Conservation (phyloP, 1,140 invertebrate species). For the Chlorops oryzae region DNA sequence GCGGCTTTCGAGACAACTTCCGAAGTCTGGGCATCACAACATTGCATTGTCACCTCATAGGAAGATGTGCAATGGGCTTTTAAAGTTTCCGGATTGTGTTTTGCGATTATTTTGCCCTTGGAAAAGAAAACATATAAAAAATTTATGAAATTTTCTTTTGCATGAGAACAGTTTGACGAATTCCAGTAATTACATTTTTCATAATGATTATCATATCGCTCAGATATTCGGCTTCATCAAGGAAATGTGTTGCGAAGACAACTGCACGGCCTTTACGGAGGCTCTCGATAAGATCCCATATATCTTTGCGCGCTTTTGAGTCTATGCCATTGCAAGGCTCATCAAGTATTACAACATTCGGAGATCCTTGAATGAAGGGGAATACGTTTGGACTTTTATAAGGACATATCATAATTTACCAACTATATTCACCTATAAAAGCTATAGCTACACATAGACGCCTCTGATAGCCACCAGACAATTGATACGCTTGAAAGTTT, state of each 20-base stretch:
- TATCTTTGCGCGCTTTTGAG: slow-evolving; percentile 63
- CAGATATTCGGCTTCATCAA: slow-evolving; percentile 62
- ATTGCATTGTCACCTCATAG: slow-evolving; percentile 29
- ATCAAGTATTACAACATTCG: slow-evolving; percentile 73
- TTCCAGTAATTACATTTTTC: slow-evolving; percentile 50
- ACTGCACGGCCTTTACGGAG: slow-evolving; percentile 61
- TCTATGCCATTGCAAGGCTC: slow-evolving; percentile 78
- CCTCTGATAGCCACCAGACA: slow-evolving; percentile 59
- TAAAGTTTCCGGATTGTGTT: slow-evolving; percentile 38
- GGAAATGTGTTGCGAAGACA: slow-evolving; percentile 65
- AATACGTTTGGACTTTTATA: background rate
- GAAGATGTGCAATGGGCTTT: slow-evolving; percentile 32
- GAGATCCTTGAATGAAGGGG: slow-evolving; percentile 24
- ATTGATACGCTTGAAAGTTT: slow-evolving; percentile 51
- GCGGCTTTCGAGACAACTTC: slow-evolving; percentile 3
- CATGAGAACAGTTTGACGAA: background rate
- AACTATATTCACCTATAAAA: slow-evolving; percentile 62
- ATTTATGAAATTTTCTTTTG: background rate
- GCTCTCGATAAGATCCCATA: slow-evolving; percentile 69
- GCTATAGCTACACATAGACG: slow-evolving; percentile 61
- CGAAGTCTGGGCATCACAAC: slow-evolving; percentile 19
- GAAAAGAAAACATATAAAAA: background rate
- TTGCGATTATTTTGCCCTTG: slow-evolving; percentile 42
- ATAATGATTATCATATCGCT: slow-evolving; percentile 61
- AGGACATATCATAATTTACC: background rate